A percentile compares a stretch with the other conserved stretches of the same genome.
Conservation (phyloP, 2,888 invertebrate genomes). For the Plemyria rubiginata region DNA sequence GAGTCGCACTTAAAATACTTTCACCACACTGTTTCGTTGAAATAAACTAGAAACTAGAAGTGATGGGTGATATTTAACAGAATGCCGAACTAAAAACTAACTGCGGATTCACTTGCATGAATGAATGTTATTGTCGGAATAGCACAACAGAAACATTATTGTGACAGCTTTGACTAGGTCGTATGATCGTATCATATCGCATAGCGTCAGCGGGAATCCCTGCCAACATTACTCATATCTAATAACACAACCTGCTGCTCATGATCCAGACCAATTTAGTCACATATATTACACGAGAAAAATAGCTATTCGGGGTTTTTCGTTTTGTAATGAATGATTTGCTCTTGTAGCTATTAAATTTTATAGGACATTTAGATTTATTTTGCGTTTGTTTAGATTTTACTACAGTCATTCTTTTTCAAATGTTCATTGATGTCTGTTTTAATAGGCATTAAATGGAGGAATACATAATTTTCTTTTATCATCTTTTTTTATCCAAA, state of each 20-base stretch:
- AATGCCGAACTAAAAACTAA: too few relatives aligned
- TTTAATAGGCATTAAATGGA: neutral
- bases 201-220: slow-evolving; percentile 57
- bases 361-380: neutral
- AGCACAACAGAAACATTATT: slow-evolving; percentile 49
- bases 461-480: neutral
- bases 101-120: too few relatives aligned
- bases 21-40: too few relatives aligned
- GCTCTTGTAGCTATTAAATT: neutral
- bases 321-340: neutral
- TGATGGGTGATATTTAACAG: too few relatives aligned
- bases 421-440: slow-evolving; percentile 1
- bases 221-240: slow-evolving; percentile 58
- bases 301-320: neutral
- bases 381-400: neutral
- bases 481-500: neutral
- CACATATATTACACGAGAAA: neutral
- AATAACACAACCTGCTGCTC: slow-evolving; percentile 42
- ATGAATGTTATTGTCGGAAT: too few relatives aligned
- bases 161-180: slow-evolving; percentile 62
- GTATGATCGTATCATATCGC: slow-evolving; percentile 63
- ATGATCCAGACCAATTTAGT: slow-evolving; percentile 20
- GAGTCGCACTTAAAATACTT: too few relatives aligned
- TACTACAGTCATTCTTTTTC: neutral
- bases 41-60: too few relatives aligned